Conservation (phyloP, 37 sponge, comb jelly and placozoan species). For the Theonella swinhoei region DNA sequence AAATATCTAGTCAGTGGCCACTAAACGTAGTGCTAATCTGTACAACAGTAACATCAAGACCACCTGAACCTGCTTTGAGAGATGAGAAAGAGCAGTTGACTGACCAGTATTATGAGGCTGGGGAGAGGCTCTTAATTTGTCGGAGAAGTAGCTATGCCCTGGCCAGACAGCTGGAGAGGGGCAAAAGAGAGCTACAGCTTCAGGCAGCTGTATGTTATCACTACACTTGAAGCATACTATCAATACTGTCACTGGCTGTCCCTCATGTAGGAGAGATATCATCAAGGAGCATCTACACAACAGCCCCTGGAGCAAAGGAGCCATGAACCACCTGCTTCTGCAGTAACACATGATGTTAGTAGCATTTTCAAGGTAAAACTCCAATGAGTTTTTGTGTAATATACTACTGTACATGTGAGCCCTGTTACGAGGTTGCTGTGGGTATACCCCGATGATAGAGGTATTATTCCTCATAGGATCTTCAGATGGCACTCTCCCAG, state of each 20-base stretch:
- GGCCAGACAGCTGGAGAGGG: conserved; percentile 9
- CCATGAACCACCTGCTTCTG: not conserved
- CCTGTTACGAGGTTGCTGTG: not conserved
- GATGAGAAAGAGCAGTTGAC: conserved; percentile 9
- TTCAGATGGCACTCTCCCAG: conserved; percentile 3
- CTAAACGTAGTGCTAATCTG: not conserved
- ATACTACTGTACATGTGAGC: not conserved
- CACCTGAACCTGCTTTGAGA: conserved; percentile 12
- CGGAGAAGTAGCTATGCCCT: conserved; percentile 3
- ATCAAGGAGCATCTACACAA: not conserved
- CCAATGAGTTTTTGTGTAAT: not conserved
- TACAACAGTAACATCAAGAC: not conserved
- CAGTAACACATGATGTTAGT: not conserved
- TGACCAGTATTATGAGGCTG: not conserved
- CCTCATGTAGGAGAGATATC: not conserved
- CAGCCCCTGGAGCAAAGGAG: not conserved
- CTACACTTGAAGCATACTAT: not conserved
- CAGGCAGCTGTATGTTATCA: conserved; percentile 3
- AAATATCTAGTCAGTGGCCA: not conserved
- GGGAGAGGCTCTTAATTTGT: not conserved
- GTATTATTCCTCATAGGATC: conserved; percentile 12
- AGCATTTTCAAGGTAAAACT: not conserved
- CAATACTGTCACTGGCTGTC: not conserved
- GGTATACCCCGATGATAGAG: not conserved
- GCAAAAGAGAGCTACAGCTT: not conserved